Percentiles rank a stretch among this genome's conserved stretches.
Evolutionary conservation across 2,888 invertebrate genomes (phyloP).

Genomic region (Arrhopalites spinosus): DNA sequence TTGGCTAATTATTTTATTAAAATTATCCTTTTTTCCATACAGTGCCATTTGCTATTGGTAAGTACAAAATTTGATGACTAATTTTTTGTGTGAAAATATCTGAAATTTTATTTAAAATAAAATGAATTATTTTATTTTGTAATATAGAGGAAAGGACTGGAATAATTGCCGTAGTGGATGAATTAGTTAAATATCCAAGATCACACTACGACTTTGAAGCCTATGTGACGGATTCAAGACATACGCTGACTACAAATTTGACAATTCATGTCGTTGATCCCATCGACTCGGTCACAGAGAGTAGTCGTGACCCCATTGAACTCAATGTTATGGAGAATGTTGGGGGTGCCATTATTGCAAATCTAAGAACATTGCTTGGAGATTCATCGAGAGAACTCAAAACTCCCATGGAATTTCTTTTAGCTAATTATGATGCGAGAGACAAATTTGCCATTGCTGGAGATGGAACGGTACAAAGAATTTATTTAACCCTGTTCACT

Average conservation of each 20-base stretch:
- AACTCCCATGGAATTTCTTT: constrained; percentile 65
- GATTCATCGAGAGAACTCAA: constrained; percentile 38
- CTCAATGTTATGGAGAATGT: constrained; percentile 58
- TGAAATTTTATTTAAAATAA: too few species aligned
- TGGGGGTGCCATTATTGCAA: constrained; percentile 53
- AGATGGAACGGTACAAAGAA: constrained; percentile 77
- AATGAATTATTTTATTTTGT: too few species aligned
- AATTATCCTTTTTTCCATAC: background rate
- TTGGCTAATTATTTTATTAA: background rate
- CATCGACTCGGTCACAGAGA: constrained; percentile 72
- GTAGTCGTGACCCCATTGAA: constrained; percentile 73
- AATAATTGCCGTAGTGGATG: constrained; percentile 81
- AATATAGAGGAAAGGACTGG: constrained; percentile 76
- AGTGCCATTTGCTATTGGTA: constrained; percentile 81
- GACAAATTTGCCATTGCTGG: constrained; percentile 77
- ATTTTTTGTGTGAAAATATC: too few species aligned
- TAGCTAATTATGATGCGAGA: constrained; percentile 81
- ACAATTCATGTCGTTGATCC: constrained; percentile 82
- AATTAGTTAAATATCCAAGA: constrained; percentile 70
- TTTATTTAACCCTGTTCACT: too few species aligned
- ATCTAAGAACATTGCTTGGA: constrained; percentile 46
- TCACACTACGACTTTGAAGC: constrained; percentile 80
- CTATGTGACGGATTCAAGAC: constrained; percentile 70
- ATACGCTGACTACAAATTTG: constrained; percentile 77
- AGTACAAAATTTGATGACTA: too few species aligned